Evolutionary conservation across 2,113 vertebrate genomes (phyloP).

Genomic region (Sander lucioperca): DNA sequence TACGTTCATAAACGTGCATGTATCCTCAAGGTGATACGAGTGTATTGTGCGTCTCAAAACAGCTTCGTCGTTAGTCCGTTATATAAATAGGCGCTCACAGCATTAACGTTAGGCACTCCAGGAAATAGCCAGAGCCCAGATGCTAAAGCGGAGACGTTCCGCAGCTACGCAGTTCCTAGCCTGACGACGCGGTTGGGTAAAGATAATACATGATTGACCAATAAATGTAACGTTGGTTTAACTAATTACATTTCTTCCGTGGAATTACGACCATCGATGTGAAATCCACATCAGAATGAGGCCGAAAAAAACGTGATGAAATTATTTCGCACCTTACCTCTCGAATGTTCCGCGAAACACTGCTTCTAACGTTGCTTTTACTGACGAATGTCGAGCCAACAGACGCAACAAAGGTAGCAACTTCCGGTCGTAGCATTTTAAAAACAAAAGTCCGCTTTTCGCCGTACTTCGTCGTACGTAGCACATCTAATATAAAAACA

Average conservation of each 20-base stretch:
- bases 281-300: neutral
- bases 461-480: too few species aligned
- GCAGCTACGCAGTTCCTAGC: neutral
- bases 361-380: constrained; percentile 59
- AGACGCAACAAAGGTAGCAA: fast-evolving
- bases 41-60: neutral
- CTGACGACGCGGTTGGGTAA: neutral
- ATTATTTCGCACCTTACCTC: constrained; percentile 68
- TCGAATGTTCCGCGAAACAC: constrained; percentile 76
- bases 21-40: neutral
- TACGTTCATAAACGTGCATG: fast-evolving
- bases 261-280: fast-evolving
- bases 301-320: neutral
- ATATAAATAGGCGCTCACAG: neutral
- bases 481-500: too few species aligned
- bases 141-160: constrained; percentile 16
- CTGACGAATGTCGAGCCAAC: neutral
- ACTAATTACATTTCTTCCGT: fast-evolving
- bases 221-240: fast-evolving
- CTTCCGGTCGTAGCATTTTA: constrained; percentile 18
- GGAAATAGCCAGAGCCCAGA: constrained; percentile 49
- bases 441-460: constrained; percentile 26
- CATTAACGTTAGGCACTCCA: neutral
- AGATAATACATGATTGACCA: neutral
- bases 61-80: neutral